phyloP scores from a whole-genome alignment of 1,140 invertebrate genomes.

The Oryctes rhinoceros region DNA sequence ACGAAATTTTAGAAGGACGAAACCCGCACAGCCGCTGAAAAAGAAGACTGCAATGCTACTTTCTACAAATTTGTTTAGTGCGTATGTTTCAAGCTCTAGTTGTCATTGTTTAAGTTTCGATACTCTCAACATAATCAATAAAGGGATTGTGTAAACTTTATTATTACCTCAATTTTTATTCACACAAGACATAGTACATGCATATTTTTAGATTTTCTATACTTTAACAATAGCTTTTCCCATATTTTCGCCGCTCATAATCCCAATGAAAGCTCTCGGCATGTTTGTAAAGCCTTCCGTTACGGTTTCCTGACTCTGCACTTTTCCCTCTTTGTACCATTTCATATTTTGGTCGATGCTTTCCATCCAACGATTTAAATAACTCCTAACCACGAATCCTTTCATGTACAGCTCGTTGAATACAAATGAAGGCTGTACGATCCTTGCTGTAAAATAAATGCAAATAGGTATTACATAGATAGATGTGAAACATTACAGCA shows the following conservation, averaged over 20 bases:
- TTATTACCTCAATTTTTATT: slow-evolving; percentile 9
- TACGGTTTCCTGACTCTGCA: slow-evolving; percentile 71
- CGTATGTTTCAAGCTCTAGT: too few relatives aligned
- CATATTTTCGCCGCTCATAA: slow-evolving; percentile 69
- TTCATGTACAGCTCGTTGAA: slow-evolving; percentile 69
- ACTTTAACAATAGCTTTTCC: slow-evolving; percentile 69
- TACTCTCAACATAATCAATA: neutral
- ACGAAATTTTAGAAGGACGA: too few relatives aligned
- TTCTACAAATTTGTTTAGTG: too few relatives aligned
- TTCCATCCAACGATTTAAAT: slow-evolving; percentile 67
- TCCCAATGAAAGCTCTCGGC: slow-evolving; percentile 69
- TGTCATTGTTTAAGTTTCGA: too few relatives aligned
- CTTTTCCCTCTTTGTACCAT: slow-evolving; percentile 72
- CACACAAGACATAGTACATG: neutral
- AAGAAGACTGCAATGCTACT: too few relatives aligned
- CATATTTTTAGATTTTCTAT: slow-evolving; percentile 39
- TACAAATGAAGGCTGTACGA: slow-evolving; percentile 48
- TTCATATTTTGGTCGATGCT: slow-evolving; percentile 67
- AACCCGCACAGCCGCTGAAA: too few relatives aligned
- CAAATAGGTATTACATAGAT: neutral
- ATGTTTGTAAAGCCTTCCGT: slow-evolving; percentile 76
- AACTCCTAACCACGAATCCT: slow-evolving; percentile 71
- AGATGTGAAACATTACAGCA: too few relatives aligned
- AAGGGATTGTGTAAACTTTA: neutral
- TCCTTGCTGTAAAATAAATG: slow-evolving; percentile 45